Evolutionary conservation across 2,113 vertebrate genomes (phyloP).

Genomic region (Pogona vitticeps): DNA sequence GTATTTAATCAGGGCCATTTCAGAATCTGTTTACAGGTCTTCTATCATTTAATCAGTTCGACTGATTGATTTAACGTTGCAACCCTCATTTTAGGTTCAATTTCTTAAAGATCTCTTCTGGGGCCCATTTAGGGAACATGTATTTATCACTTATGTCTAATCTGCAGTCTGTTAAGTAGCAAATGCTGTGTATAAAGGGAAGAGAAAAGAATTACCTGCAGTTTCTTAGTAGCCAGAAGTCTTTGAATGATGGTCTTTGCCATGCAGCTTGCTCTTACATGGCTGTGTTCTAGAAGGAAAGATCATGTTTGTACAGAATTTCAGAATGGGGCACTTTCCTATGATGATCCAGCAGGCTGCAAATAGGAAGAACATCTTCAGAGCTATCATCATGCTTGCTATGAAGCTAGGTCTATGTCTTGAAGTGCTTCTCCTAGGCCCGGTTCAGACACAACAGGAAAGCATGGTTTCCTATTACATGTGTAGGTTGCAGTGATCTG

Average conservation of each 20-base stretch:
- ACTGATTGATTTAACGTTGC: neutral
- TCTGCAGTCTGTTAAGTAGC: neutral
- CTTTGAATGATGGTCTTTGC: neutral
- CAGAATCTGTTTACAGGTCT: neutral
- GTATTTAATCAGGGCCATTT: neutral
- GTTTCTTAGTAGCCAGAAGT: neutral
- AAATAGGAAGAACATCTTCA: neutral
- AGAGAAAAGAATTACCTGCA: neutral
- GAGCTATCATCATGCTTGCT: neutral
- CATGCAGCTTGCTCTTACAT: neutral
- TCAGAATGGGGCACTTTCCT: neutral
- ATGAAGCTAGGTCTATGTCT: neutral
- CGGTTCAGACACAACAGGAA: neutral
- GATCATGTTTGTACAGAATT: neutral
- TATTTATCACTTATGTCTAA: too few species aligned
- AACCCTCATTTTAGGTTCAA: neutral
- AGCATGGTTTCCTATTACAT: neutral
- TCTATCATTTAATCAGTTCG: neutral
- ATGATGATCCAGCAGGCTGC: neutral
- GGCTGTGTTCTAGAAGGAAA: neutral
- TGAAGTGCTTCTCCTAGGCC: neutral
- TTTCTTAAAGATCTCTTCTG: neutral
- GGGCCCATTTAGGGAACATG: neutral
- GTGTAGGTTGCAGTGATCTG: neutral
- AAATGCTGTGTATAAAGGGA: too few species aligned